Base-by-base conservation (phyloP, 2,888 invertebrate genomes). In the Acleris sparsana region DNA sequence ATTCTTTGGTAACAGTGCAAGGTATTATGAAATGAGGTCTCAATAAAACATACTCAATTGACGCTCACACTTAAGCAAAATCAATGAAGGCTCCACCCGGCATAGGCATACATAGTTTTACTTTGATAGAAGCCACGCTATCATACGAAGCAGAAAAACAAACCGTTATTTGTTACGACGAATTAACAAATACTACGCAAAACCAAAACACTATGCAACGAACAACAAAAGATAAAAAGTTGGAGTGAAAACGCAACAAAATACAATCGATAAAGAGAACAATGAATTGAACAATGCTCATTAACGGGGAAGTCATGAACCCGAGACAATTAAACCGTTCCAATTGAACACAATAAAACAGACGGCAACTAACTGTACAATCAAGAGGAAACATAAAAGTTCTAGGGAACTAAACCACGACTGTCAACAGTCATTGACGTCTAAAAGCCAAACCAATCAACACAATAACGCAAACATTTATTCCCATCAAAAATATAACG, bases 201-300 rank as follows among this genome's bases (percentile, higher is more conserved):
- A 56, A n/a, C n/a, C 17, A 39, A 20, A 7, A 22, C 22, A 33
- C 6, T 39, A 39, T 18, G 13, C 18, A 16, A 44, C 44, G 7
- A 57, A 57, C 56, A 57, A 57, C 44, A n/a, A 25, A 57, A 16
- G 22, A 18, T 17, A 52, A 66, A 66, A 66, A 66, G 43, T n/a
- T 65, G 55, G 18, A 33, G 55, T 20, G 48, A 56, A 62, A 66
- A 48, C 46, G 52, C 56, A 66, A 57, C 57, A 56, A 57, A 57
- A 65, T 18, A 49, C 58, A 59, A 49, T 49, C 33, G 33, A 9
- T 52, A 33, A 18, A 20, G 33, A 25, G 20, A 52, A 33, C 61
- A 66, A 66, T 62, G 33, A 59, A 59, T 59, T 46, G 25, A 62
- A 66, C 62, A 66, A 62, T 66, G 51, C 57, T 43, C 53, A 51